These are phyloP conservation scores for Gavia stellata DNA, from an alignment of 2,113 vertebrate genomes.

Conservation along the genomic window DNA sequence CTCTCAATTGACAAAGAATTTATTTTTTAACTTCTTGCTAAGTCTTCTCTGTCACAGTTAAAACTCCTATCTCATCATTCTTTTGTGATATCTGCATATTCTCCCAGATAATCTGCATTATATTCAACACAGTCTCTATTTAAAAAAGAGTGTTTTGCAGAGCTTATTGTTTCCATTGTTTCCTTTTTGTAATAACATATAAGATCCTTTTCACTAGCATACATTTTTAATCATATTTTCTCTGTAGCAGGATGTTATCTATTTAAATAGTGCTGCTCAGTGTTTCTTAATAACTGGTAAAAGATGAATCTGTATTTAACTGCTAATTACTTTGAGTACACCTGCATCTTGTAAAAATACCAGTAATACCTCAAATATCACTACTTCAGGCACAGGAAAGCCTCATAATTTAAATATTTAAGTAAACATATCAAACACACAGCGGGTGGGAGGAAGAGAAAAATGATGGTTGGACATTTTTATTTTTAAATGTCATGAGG, in stretches of 20 bases:
- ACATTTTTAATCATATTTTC: background rate
- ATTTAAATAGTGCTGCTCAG: background rate
- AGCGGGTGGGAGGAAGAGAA: background rate
- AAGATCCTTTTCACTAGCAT: background rate
- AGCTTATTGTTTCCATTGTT: background rate
- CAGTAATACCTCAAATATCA: background rate
- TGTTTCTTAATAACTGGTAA: background rate
- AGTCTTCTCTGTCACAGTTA: background rate
- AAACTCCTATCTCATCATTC: background rate
- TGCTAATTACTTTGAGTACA: background rate
- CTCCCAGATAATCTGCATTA: background rate
- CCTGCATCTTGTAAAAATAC: background rate
- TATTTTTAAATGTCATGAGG: constrained; percentile 27
- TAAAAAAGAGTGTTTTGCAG: background rate
- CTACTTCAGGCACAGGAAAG: background rate
- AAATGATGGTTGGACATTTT: background rate
- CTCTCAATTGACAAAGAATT: background rate
- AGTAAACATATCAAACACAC: background rate
- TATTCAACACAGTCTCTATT: background rate
- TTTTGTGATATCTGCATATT: background rate
- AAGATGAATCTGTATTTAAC: background rate
- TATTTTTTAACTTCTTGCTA: background rate
- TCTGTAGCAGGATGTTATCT: background rate
- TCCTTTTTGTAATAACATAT: background rate
- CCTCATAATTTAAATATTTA: background rate